phyloP scores from a whole-genome alignment of 2,113 vertebrate genomes.

The Crocuta crocuta region DNA sequence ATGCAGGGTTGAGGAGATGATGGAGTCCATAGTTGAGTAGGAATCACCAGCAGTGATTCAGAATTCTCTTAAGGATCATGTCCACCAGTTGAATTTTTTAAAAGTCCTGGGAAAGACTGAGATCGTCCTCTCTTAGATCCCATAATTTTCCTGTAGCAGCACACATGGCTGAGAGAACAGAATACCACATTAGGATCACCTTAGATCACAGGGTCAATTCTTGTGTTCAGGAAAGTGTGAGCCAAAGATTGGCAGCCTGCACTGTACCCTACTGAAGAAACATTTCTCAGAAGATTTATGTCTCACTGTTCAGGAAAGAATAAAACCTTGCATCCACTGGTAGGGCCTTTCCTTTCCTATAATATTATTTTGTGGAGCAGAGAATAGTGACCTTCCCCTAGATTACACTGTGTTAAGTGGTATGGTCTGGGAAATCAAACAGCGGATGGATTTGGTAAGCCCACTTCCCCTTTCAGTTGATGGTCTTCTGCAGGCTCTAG shows the following conservation, averaged over 20 bases:
- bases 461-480: background rate
- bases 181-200: background rate
- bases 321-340: background rate
- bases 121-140: background rate
- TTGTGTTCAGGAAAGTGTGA: background rate
- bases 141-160: background rate
- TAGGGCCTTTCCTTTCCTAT: background rate
- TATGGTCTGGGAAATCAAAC: background rate
- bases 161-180: background rate
- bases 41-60: background rate
- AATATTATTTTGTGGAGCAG: background rate
- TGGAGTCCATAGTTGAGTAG: background rate
- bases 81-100: background rate
- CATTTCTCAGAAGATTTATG: background rate
- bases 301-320: background rate
- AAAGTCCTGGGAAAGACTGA: background rate
- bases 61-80: background rate
- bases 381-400: background rate
- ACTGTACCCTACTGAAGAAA: background rate
- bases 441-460: rapidly evolving
- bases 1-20: rapidly evolving
- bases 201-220: background rate
- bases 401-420: background rate
- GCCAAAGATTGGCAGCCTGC: background rate
- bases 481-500: background rate